Evolutionary conservation across 2,888 invertebrate species (phyloP), one percentile per base, ranked within the genome.

Genomic region (Anthoptus insignis): DNA sequence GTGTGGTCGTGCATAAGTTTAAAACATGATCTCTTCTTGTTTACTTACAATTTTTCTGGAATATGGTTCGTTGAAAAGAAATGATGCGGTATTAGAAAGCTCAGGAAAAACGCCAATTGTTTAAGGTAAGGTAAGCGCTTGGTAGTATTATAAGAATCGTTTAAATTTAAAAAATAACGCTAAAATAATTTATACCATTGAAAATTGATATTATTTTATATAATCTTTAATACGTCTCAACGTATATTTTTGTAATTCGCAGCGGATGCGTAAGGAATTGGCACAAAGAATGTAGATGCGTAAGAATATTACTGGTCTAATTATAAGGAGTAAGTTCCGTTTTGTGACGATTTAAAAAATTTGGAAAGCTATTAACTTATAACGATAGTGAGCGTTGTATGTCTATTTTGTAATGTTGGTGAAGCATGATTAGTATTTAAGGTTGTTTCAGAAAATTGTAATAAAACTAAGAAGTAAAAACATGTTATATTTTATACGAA

Each of bases 361-460:
- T 80, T 74, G 79, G 83, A 84, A 87, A 83, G 79, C 82, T 86
- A 89, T 85, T 84, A 84, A 84, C 81, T 85, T 85, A 79, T 90
- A 88, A 85, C 69, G 91, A 86, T 84, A 84, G 87, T 86, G 90
- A 91, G 90, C 91, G 86, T 86, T 88, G 90, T 89, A 89, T 88
- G 89, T 89, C 88, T 91, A 88, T 89, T 87, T 89, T 87, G 85
- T 89, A 88, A 86, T 78, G 89, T 89, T 89, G 88, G 89, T 79
- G 80, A 86, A 83, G 86, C 81, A 82, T 84, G 81, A 80, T 70
- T 89, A 88, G 84, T 70, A 64, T 82, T 78, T 91, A 91, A 88
- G 89, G 80, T 87, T 92, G 92, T 93, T 93, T 92, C 91, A 88
- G 91, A 91, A 92, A 93, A 93, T 89, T 92, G 91, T 92, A 92